These are phyloP conservation scores for Choristoneura fumiferana DNA, from an alignment of 1,140 invertebrate species.

Conservation along the genomic window DNA sequence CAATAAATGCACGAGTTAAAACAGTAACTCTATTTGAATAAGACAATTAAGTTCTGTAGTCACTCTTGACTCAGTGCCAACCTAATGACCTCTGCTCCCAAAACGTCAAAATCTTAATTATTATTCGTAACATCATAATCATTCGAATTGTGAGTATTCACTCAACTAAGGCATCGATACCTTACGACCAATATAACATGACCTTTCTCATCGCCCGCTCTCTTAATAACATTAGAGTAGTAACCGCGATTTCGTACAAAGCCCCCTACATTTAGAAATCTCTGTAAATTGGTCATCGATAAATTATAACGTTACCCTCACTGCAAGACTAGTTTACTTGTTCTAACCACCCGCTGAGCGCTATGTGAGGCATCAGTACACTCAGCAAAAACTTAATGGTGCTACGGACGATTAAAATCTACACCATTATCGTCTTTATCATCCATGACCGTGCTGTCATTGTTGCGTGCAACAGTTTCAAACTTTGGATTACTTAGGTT, in stretches of 20 bases:
- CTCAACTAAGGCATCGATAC: slow-evolving; percentile 50
- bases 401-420: slow-evolving; percentile 26
- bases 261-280: slow-evolving; percentile 39
- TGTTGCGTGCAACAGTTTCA: slow-evolving; percentile 27
- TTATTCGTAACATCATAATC: slow-evolving; percentile 71
- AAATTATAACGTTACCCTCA: slow-evolving; percentile 70
- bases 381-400: slow-evolving; percentile 35
- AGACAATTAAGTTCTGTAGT: slow-evolving; percentile 12
- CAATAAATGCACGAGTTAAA: neutral
- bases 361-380: slow-evolving; percentile 61
- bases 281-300: slow-evolving; percentile 56
- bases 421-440: slow-evolving; percentile 45
- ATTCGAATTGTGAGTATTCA: slow-evolving; percentile 62
- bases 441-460: slow-evolving; percentile 26
- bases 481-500: slow-evolving; percentile 30
- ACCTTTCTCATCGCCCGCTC: slow-evolving; percentile 26
- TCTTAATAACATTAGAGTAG: slow-evolving; percentile 1
- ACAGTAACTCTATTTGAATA: slow-evolving; percentile 1
- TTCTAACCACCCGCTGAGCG: slow-evolving; percentile 64
- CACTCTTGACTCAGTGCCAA: slow-evolving; percentile 21
- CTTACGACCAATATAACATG: slow-evolving; percentile 42
- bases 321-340: slow-evolving; percentile 65
- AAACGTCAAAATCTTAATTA: slow-evolving; percentile 71
- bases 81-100: slow-evolving; percentile 50
- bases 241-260: neutral